Base-by-base conservation (phyloP, 2,113 vertebrate genomes). In the Salvelinus namaycush region DNA sequence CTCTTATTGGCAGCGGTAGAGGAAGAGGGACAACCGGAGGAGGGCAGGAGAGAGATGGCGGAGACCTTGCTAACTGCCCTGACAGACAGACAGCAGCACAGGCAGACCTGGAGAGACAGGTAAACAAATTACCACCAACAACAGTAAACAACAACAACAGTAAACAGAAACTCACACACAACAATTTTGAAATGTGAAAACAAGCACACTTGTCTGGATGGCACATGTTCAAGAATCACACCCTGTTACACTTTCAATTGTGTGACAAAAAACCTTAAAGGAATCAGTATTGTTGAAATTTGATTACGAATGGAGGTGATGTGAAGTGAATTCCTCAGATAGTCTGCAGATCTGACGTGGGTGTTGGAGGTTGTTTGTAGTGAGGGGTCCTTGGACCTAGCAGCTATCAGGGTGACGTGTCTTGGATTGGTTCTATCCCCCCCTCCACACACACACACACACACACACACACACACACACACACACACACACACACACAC, bases 71-170 rank as follows among this genome's bases (percentile, higher is more conserved):
- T 98, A 24, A 88, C 92, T 1, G 83, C 90, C n/a, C 93, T 99
- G 84, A 92, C 87, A 2, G 92, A 96, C 71, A 93, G 97, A 79
- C 97, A 97, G 81, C 94, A 94, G 77, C 95, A 96, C 79, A 93
- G 97, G 81, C 93, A 94, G 84, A 97, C 96, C 59, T 99, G 98
- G 98, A 93, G 93, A 68, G 89, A 91, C 89, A 97, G 98, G 98
- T 99, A 85, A 93, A 29, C 3, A 65, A 6, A 64, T 62, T 51
- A 24, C 54, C 68, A 65, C 12, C 48, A 31, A 39, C 31, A 73
- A 8, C 14, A 22, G 54, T 2, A 72, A 22, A 44, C 18, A 57
- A 18, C 48, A 57, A 71, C 68, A 59, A 24, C 27, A 18, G 18
- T 44, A 54, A 44, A 79, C 72, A 74, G 44, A 72, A 44, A 62